A percentile compares a stretch with the other conserved stretches of the same genome.
Conservation (phyloP, 2,113 vertebrate genomes). For the Zosterops japonicus region DNA sequence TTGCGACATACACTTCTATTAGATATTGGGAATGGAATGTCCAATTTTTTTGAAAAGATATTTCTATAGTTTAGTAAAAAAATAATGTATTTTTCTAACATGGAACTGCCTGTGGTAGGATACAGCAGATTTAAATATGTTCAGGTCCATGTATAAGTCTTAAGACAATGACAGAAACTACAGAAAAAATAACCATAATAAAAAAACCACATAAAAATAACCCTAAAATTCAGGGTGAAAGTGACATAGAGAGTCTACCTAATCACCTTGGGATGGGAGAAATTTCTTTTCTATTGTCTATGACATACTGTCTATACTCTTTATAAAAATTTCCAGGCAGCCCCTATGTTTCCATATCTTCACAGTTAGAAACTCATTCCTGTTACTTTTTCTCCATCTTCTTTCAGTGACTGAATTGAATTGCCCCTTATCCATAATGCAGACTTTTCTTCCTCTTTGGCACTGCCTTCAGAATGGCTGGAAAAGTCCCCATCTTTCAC, state of each 20-base stretch:
- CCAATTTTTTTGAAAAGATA: neutral
- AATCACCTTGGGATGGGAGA: neutral
- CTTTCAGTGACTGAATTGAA: neutral
- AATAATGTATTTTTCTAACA: neutral
- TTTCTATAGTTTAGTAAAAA: neutral
- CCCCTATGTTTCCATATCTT: neutral
- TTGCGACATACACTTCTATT: neutral
- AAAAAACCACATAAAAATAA: neutral
- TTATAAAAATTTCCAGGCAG: neutral
- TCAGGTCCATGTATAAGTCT: fast-evolving
- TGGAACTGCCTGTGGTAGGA: neutral
- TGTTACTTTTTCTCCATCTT: neutral
- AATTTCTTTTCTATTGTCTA: neutral
- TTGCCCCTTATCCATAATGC: neutral
- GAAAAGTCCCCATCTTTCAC: neutral
- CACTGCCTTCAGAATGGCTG: neutral
- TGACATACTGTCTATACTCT: neutral
- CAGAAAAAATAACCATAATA: neutral
- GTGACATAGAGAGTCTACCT: neutral
- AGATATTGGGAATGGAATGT: neutral
- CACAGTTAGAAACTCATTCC: neutral
- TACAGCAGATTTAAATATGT: neutral
- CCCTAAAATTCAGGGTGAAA: neutral
- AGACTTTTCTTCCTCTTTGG: neutral
- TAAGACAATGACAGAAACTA: neutral